These are phyloP conservation scores for Alethe castanea DNA, from an alignment of 2,113 vertebrate genomes.

Conservation along the genomic window DNA sequence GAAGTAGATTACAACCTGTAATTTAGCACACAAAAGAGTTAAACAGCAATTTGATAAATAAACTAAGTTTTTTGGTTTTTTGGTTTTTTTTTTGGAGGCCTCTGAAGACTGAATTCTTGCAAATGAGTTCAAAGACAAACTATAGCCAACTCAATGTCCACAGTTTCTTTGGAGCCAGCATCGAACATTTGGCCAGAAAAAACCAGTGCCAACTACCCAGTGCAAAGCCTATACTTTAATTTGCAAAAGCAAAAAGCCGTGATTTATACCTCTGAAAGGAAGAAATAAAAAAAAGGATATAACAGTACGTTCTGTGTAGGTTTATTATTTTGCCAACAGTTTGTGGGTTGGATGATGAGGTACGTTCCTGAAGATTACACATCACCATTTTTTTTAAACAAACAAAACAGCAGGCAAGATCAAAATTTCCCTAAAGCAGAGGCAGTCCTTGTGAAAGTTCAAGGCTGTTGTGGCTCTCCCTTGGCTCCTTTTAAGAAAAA, in stretches of 20 bases:
- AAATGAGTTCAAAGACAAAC: background rate
- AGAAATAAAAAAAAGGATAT: background rate
- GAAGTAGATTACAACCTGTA: background rate
- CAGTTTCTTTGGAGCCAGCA: constrained; percentile 55
- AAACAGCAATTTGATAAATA: background rate
- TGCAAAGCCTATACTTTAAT: constrained; percentile 59
- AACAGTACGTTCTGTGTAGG: constrained; percentile 73
- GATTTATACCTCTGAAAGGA: constrained; percentile 74
- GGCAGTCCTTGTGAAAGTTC: constrained; percentile 39
- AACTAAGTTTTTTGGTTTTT: background rate
- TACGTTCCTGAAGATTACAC: constrained; percentile 74
- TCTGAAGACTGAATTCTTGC: constrained; percentile 4
- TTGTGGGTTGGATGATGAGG: constrained; percentile 69
- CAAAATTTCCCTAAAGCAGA: constrained; percentile 61
- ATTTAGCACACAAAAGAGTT: background rate
- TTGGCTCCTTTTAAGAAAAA: background rate
- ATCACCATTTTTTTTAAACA: constrained; percentile 65
- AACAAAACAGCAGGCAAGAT: constrained; percentile 67
- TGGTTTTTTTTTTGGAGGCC: background rate
- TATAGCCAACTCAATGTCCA: constrained; percentile 36
- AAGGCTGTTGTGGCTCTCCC: background rate
- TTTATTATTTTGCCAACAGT: constrained; percentile 66
- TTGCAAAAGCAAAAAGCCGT: constrained; percentile 67
- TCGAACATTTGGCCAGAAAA: constrained; percentile 25
- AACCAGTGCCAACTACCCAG: constrained; percentile 16